Conservation (phyloP, 2,113 vertebrate species). For the Ictalurus furcatus region DNA sequence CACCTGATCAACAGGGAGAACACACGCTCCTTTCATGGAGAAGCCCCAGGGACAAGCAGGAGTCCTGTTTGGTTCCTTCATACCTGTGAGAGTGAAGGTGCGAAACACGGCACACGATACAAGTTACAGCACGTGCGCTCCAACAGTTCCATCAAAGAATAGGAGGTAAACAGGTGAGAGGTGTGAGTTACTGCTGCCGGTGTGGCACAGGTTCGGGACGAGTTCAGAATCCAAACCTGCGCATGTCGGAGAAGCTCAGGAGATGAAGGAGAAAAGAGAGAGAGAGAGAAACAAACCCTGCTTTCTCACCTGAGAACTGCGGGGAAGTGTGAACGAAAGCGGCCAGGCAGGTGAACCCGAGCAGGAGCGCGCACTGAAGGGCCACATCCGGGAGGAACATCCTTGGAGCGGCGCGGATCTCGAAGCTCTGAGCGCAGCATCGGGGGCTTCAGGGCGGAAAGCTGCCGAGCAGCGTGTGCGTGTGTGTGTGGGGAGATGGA, state of each 20-base stretch:
- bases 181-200: not conserved
- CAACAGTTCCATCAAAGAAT: not conserved
- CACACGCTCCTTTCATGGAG: not conserved
- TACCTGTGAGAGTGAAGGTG: too few species aligned
- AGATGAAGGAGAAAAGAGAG: not conserved
- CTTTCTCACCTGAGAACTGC: slow-evolving; percentile 80
- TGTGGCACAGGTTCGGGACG: not conserved
- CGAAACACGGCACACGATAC: too few species aligned
- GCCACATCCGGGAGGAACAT: slow-evolving; percentile 80
- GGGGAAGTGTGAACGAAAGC: slow-evolving; percentile 73
- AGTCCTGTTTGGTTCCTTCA: not conserved
- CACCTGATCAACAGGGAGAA: too few species aligned
- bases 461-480: not conserved
- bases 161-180: not conserved
- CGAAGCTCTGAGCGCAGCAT: slow-evolving; percentile 28
- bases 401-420: slow-evolving; percentile 68
- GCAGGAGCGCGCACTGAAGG: slow-evolving; percentile 72
- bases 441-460: slow-evolving; percentile 1
- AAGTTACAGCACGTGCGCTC: not conserved
- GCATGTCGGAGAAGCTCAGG: not conserved
- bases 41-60: too few species aligned
- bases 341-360: slow-evolving; percentile 77
- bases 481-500: not conserved
- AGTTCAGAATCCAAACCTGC: not conserved
- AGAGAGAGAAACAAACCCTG: not conserved